These are phyloP conservation scores for Cydia splendana DNA, from an alignment of 1,140 invertebrate species.

Conservation along the genomic window DNA sequence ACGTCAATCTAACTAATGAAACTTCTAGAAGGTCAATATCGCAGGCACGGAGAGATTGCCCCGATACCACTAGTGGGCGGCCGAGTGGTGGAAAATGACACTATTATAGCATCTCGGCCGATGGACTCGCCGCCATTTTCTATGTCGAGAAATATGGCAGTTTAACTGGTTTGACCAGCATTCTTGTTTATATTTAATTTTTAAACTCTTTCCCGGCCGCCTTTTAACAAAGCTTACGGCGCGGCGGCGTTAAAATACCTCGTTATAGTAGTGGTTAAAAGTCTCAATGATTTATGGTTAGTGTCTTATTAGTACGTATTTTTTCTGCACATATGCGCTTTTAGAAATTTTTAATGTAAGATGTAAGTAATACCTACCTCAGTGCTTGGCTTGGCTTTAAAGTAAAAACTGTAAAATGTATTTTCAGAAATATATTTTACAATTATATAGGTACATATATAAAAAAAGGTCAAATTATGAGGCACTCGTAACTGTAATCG, in stretches of 20 bases:
- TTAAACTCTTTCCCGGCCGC: constrained; percentile 25
- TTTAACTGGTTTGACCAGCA: constrained; percentile 31
- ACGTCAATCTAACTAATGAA: background rate
- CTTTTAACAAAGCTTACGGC: background rate
- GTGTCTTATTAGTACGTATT: background rate
- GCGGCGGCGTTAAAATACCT: constrained; percentile 5
- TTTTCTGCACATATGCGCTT: too few relatives aligned
- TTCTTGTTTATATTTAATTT: constrained; percentile 30
- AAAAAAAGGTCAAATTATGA: background rate
- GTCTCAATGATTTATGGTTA: background rate
- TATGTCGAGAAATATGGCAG: constrained; percentile 31
- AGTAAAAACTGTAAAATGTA: too few relatives aligned
- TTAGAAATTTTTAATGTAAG: too few relatives aligned
- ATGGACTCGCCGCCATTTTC: constrained; percentile 28
- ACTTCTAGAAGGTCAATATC: background rate
- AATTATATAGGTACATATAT: too few relatives aligned
- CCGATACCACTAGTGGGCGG: constrained; percentile 26
- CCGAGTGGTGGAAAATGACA: constrained; percentile 27
- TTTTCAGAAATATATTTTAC: background rate
- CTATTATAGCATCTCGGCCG: constrained; percentile 29
- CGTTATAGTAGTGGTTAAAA: background rate
- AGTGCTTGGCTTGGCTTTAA: too few relatives aligned
- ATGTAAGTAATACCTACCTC: too few relatives aligned
- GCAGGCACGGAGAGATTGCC: background rate
- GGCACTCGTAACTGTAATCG: background rate